phyloP scores from a whole-genome alignment of 2,113 vertebrate genomes.

The Cyrtonyx montezumae region DNA sequence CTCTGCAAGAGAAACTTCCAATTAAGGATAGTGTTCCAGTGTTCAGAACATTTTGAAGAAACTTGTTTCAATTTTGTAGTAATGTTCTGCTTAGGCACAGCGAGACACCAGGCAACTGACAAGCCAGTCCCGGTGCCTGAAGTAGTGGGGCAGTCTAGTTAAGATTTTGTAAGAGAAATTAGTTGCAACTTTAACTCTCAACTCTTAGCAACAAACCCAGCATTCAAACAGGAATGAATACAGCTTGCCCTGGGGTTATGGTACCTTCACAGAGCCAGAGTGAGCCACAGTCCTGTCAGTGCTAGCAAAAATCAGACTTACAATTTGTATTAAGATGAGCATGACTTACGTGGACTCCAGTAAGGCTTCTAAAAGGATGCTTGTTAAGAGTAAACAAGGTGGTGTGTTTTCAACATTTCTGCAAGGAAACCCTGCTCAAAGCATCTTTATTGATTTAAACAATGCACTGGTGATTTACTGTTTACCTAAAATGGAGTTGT shows the following conservation, averaged over 20 bases:
- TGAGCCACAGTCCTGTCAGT: neutral
- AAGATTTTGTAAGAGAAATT: neutral
- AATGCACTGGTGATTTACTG: conserved; percentile 5
- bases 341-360: neutral
- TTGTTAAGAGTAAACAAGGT: conserved; percentile 7
- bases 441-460: conserved; percentile 29
- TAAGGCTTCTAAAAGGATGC: neutral
- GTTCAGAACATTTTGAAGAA: neutral
- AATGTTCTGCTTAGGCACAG: neutral
- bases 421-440: neutral
- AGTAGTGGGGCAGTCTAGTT: neutral
- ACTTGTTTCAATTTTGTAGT: neutral
- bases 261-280: neutral
- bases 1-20: neutral
- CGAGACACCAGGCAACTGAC: neutral
- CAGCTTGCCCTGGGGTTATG: neutral
- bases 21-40: neutral
- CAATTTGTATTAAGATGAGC: neutral
- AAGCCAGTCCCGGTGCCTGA: neutral
- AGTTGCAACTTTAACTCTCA: neutral
- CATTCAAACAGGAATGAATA: neutral
- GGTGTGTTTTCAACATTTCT: neutral
- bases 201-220: neutral
- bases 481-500: conserved; percentile 3
- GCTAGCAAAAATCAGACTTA: conserved; percentile 1